Evolutionary conservation across 2,888 invertebrate genomes (phyloP).

Genomic region (Zygogramma bicolorata): DNA sequence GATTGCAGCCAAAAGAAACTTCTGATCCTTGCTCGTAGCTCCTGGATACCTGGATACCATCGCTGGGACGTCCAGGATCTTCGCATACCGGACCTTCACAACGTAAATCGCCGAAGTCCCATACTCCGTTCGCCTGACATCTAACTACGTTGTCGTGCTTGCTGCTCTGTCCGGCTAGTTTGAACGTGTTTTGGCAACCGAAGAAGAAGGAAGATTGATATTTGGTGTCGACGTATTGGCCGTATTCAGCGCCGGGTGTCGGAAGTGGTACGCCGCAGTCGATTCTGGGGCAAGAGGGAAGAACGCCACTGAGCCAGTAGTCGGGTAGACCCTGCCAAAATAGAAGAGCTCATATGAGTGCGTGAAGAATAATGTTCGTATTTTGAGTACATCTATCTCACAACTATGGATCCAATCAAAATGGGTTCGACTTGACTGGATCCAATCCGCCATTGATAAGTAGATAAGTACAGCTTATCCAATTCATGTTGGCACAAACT

Average conservation of each 20-base stretch:
- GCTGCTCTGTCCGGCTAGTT: constrained; percentile 91
- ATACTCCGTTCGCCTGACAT: constrained; percentile 92
- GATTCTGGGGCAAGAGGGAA: constrained; percentile 87
- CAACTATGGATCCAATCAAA: too few relatives aligned
- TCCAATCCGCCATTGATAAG: too few relatives aligned
- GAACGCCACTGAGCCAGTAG: constrained; percentile 90
- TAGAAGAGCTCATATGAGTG: background rate
- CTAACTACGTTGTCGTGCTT: constrained; percentile 92
- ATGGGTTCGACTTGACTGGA: too few relatives aligned
- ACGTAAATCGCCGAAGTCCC: constrained; percentile 96
- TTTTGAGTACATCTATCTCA: too few relatives aligned
- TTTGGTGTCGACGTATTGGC: constrained; percentile 87
- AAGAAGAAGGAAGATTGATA: constrained; percentile 96
- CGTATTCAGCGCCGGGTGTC: constrained; percentile 94
- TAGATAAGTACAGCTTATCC: too few relatives aligned
- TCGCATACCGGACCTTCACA: constrained; percentile 98
- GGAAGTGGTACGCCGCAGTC: constrained; percentile 94
- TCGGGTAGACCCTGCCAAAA: constrained; percentile 81
- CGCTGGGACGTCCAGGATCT: constrained; percentile 94
- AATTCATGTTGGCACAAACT: too few relatives aligned
- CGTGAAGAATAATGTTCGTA: too few relatives aligned
- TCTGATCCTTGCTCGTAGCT: constrained; percentile 92
- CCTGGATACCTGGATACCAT: constrained; percentile 87
- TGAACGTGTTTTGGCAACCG: constrained; percentile 96
- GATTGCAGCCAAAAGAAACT: constrained; percentile 89